Percentiles rank a stretch among this genome's conserved stretches.
phyloP scores from a whole-genome alignment of 2,888 invertebrate species.

The Deroplatys truncata region DNA sequence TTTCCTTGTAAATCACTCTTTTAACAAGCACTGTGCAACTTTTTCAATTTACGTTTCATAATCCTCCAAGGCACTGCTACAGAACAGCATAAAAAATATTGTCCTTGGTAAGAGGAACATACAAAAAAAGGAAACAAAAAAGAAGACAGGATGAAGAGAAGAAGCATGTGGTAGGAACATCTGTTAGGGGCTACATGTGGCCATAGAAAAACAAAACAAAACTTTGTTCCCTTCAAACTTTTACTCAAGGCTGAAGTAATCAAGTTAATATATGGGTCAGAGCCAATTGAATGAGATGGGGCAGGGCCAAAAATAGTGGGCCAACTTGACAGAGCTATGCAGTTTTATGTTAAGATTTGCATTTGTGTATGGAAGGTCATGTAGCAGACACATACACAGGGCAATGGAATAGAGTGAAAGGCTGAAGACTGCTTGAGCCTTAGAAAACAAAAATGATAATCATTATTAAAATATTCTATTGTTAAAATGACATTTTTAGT shows the following conservation, averaged over 20 bases:
- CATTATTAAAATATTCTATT: too few relatives aligned
- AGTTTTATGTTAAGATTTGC: not conserved
- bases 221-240: not conserved
- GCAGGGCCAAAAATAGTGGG: too few relatives aligned
- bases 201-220: not conserved
- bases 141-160: too few relatives aligned
- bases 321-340: not conserved
- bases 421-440: too few relatives aligned
- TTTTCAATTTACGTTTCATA: not conserved
- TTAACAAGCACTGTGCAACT: too few relatives aligned
- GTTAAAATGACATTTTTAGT: too few relatives aligned
- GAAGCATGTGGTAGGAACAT: not conserved
- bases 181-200: not conserved
- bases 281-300: not conserved
- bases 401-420: too few relatives aligned
- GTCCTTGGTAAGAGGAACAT: not conserved
- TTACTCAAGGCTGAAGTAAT: constrained; percentile 9
- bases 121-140: not conserved
- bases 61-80: not conserved
- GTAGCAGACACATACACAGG: too few relatives aligned
- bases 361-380: not conserved
- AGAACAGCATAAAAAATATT: not conserved
- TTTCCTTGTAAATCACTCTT: too few relatives aligned
- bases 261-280: constrained; percentile 3
- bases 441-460: too few relatives aligned